Base-by-base conservation (phyloP, 2,113 vertebrate genomes). In the Nibea coibor region DNA sequence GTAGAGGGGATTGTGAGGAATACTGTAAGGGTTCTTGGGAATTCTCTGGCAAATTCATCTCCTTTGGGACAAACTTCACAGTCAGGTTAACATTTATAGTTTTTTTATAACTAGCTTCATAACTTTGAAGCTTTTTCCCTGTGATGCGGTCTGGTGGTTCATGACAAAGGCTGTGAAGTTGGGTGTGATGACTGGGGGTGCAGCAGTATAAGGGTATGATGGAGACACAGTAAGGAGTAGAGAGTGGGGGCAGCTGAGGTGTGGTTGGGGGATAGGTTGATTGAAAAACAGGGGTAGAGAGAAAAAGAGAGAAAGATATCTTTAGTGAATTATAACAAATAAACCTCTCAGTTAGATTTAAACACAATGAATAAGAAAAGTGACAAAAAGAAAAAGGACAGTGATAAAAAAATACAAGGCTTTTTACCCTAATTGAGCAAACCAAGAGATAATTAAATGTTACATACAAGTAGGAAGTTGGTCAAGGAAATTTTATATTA, bases 1-100 rank as follows among this genome's bases (percentile, higher is more conserved):
- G n/a, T n/a, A n/a, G n/a, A n/a, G n/a, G n/a, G n/a, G 64, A 85
- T 84, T 85, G 87, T 89, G 81, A 84, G 84, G 63, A 85, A 80
- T 77, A 63, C 58, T 35, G 58, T 48, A 50, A 72, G 26, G 53
- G 68, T 43, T 73, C 68, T 72, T 72, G 72, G 69, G 69, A 82
- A 48, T 66, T 17, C 63, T 74, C 67, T 67, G 62, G 59, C 10
- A 16, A 58, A 73, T 80, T 45, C 6, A 39, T 80, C 35, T 88
- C 64, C 78, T 81, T 75, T 65, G 54, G 61, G 70, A 31, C 12
- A 54, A 74, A 76, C 42, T 69, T 65, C 73, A 65, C 50, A 31
- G n/a, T 65, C 20, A 88, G 75, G 58, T 74, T 74, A 61, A 78
- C 72, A 82, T 56, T 81, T 69, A 64, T 53, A 64, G 68, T 79